Evolutionary conservation across 2,888 invertebrate species (phyloP), one percentile per base, ranked within the genome.

Genomic region (Smittia sp.): DNA sequence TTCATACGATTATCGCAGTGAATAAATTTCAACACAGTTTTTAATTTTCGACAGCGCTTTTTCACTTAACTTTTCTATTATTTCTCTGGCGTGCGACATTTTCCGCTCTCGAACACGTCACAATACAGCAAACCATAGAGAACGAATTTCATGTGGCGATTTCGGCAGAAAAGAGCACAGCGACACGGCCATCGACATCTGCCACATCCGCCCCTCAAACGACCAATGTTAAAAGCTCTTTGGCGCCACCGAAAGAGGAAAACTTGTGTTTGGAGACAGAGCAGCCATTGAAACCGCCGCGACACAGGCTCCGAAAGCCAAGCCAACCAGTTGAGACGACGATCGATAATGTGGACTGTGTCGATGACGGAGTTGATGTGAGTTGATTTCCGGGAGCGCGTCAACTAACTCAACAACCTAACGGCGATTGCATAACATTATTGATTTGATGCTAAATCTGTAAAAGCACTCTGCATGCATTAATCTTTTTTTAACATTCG

Each of bases 161-260:
- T 7, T 65, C 46, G 1, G 46, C 41, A 38, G 73, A 73, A 52
- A 73, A 73, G 24, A 80, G 13, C 52, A 25, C 24, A 3, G n/a
- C 11, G 1, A 54, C 54, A 27, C 25, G 20, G 9, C 18, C 63
- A 27, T 63, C 63, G 13, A 63, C 27, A 63, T 27, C 63, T 4
- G 22, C 1, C 18, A 58, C 58, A 18, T 7, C 18, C 9, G 20
- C 22, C 15, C n/a, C 58, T 9, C 7, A 9, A 18, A 58, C 58
- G 6, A 9, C 15, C n/a, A 58, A n/a, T 58, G 9, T 20, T 58
- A 18, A 11, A 18, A 58, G 58, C 18, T 18, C 18, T 2, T 11
- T 63, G 13, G 25, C 20, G 22, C n/a, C 18, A 20, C 2, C 9
- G 18, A 58, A 58, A 22, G 20, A 18, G 18, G 58, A 58, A 7